A percentile compares a stretch with the other conserved stretches of the same genome.
Conservation (phyloP, 2,888 invertebrate genomes). For the Frankliniella fusca region DNA sequence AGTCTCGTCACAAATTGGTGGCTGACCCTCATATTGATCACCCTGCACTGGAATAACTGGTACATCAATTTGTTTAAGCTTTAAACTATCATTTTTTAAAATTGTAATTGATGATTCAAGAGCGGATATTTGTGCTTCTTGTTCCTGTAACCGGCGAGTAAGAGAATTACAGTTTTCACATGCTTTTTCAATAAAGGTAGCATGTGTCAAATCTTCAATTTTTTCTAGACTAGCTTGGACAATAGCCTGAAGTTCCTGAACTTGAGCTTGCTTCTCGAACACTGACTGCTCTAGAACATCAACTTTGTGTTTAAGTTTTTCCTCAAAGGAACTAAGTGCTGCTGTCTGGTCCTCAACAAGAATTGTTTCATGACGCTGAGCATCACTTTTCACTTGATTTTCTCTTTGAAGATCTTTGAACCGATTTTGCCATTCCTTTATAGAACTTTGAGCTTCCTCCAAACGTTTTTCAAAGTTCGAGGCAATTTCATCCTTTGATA, state of each 20-base stretch:
- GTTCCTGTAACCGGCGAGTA: neutral
- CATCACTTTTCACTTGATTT: neutral
- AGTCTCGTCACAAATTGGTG: conserved; percentile 37
- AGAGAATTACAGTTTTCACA: neutral
- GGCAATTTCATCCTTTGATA: conserved; percentile 49
- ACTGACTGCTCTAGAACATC: conserved; percentile 57
- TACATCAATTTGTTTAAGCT: neutral
- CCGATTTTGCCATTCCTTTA: neutral
- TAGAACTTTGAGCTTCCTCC: neutral
- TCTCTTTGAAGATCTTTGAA: neutral
- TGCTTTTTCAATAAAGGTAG: neutral
- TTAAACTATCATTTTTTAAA: neutral
- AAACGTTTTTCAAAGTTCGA: neutral
- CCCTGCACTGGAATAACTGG: conserved; percentile 34
- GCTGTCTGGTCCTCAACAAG: neutral
- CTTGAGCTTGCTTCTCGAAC: conserved; percentile 42
- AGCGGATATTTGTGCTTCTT: neutral
- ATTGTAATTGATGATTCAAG: neutral
- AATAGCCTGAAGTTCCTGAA: conserved; percentile 43
- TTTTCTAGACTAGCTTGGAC: conserved; percentile 29
- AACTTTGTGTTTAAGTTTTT: conserved; percentile 47
- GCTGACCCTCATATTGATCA: conserved; percentile 42
- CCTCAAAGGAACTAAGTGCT: neutral
- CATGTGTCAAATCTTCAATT: neutral
- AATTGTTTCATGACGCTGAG: neutral